Percentiles rank a stretch among this genome's conserved stretches.
Evolutionary conservation across 2,113 vertebrate species (phyloP).

Genomic region (Phasianus colchicus): DNA sequence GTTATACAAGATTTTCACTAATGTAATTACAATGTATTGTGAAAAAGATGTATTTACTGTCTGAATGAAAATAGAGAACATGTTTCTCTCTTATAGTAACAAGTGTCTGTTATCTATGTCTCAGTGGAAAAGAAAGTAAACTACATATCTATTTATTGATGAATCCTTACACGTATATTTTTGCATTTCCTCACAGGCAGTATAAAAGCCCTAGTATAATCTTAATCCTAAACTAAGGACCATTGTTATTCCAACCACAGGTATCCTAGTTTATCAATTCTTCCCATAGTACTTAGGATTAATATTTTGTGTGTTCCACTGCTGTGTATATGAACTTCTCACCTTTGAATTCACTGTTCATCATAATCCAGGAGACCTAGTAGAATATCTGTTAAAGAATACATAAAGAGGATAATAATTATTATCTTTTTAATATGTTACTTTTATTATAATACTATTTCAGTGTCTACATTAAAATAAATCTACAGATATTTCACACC

Average conservation of each 20-base stretch:
- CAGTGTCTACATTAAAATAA: neutral
- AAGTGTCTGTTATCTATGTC: rapidly evolving
- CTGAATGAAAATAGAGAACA: neutral
- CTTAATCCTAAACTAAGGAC: neutral
- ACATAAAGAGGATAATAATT: neutral
- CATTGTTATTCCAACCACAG: rapidly evolving
- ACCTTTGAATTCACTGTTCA: neutral
- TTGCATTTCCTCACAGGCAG: neutral
- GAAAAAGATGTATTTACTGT: neutral
- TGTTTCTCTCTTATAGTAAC: neutral
- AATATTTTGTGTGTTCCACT: neutral
- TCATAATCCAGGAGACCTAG: neutral
- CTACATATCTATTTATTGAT: neutral
- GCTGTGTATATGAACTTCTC: neutral
- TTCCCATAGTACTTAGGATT: neutral
- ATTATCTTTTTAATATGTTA: neutral
- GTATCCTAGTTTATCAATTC: neutral
- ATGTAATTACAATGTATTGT: neutral
- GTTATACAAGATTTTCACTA: neutral
- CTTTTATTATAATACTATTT: neutral
- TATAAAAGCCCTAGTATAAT: neutral
- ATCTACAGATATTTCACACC: neutral
- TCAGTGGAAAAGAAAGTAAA: neutral
- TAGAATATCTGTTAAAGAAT: neutral
- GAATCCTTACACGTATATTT: neutral